phyloP scores from a whole-genome alignment of 2,888 invertebrate species.

The Lamellibrachia satsuma region DNA sequence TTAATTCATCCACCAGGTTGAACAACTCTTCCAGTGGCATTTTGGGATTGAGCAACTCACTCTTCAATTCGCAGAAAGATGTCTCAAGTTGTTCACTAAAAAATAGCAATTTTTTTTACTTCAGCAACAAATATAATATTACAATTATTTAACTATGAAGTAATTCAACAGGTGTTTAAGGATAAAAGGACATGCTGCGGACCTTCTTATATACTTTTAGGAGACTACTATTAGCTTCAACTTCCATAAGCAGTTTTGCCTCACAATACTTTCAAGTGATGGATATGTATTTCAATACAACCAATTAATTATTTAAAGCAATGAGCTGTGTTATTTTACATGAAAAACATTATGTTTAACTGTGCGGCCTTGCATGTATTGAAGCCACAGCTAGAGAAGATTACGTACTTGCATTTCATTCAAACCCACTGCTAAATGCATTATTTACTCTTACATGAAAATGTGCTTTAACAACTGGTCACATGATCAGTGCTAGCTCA shows the following conservation, averaged over 20 bases:
- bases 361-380: background rate
- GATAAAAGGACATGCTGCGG: background rate
- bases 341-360: background rate
- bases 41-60: constrained; percentile 52
- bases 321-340: background rate
- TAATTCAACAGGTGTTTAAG: background rate
- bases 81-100: constrained; percentile 57
- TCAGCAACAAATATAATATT: background rate
- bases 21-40: constrained; percentile 56
- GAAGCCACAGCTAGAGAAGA: background rate
- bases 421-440: too few species aligned
- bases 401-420: background rate
- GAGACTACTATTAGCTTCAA: background rate
- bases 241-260: background rate
- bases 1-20: constrained; percentile 54
- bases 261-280: background rate
- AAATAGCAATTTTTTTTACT: constrained; percentile 1
- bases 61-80: constrained; percentile 56
- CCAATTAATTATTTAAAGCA: background rate
- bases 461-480: too few species aligned
- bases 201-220: background rate
- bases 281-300: background rate
- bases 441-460: too few species aligned
- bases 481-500: too few species aligned
- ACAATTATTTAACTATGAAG: background rate